phyloP scores from a whole-genome alignment of 1,140 invertebrate genomes.

The Neocloeon triangulifer region DNA sequence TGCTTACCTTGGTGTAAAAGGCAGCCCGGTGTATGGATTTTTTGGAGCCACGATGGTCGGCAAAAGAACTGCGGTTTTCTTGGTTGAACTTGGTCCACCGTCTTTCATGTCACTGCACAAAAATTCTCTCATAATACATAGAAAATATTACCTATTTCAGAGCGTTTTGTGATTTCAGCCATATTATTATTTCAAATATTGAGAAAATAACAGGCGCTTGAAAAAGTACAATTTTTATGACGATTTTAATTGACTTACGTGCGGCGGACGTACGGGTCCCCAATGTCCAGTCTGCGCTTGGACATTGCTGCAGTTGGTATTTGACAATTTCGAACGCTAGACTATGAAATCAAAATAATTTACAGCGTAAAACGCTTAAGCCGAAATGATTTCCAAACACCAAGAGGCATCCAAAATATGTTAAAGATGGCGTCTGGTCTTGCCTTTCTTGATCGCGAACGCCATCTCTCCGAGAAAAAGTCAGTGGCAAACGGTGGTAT shows the following conservation, averaged over 20 bases:
- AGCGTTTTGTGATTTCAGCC: too few species aligned
- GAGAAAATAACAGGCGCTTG: neutral
- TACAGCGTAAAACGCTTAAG: too few species aligned
- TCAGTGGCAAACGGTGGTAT: too few species aligned
- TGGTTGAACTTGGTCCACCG: slow-evolving; percentile 10
- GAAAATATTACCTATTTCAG: too few species aligned
- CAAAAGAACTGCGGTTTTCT: slow-evolving; percentile 15
- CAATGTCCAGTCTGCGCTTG: slow-evolving; percentile 58
- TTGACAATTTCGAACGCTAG: too few species aligned
- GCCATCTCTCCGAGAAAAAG: too few species aligned
- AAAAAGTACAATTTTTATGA: neutral
- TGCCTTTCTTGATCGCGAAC: too few species aligned
- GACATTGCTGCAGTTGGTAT: too few species aligned
- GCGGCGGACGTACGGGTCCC: slow-evolving; percentile 56
- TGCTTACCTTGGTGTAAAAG: slow-evolving; percentile 39
- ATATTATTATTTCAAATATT: slow-evolving; percentile 3
- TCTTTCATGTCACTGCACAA: slow-evolving; percentile 7
- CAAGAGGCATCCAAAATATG: too few species aligned
- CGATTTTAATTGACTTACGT: slow-evolving; percentile 50
- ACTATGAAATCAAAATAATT: too few species aligned
- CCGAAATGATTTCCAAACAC: too few species aligned
- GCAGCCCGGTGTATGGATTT: slow-evolving; percentile 48
- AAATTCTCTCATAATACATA: slow-evolving; percentile 9
- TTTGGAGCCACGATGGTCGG: slow-evolving; percentile 27
- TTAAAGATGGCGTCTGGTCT: too few species aligned